phyloP scores from a whole-genome alignment of 2,113 vertebrate genomes.

The Passer domesticus region DNA sequence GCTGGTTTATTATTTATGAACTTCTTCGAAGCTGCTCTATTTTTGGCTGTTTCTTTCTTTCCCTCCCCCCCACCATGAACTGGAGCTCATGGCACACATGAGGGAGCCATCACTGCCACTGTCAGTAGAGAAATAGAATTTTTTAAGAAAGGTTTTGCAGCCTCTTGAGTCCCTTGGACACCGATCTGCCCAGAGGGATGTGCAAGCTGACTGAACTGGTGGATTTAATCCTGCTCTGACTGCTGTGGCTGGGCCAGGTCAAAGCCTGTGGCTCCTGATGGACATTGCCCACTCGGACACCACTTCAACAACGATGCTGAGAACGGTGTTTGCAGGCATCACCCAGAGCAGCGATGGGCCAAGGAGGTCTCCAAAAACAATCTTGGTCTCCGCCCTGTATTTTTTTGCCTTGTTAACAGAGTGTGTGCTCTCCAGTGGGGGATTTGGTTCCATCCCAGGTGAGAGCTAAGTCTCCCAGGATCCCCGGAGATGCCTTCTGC shows the following conservation, averaged over 20 bases:
- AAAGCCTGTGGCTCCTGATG: neutral
- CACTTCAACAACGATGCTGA: neutral
- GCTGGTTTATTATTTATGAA: slow-evolving; percentile 52
- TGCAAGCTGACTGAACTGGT: neutral
- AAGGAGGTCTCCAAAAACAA: neutral
- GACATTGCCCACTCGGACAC: neutral
- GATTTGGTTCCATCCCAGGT: neutral
- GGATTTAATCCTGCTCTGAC: neutral
- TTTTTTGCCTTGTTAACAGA: neutral
- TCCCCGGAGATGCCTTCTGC: accelerated
- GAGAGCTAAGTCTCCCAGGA: neutral
- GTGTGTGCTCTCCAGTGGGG: accelerated
- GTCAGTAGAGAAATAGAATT: neutral
- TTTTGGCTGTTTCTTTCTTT: slow-evolving; percentile 23
- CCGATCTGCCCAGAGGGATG: neutral
- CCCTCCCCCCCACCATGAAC: neutral
- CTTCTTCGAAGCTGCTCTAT: slow-evolving; percentile 6
- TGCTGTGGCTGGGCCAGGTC: neutral
- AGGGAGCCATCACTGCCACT: neutral
- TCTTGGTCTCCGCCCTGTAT: neutral
- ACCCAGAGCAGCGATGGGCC: accelerated
- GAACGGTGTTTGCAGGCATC: neutral
- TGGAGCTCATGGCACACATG: neutral
- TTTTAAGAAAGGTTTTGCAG: neutral
- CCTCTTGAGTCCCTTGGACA: neutral